Evolutionary conservation across 1,140 invertebrate species (phyloP), one percentile per base, ranked within the genome.

Genomic region (Plectrocnemia conspersa): DNA sequence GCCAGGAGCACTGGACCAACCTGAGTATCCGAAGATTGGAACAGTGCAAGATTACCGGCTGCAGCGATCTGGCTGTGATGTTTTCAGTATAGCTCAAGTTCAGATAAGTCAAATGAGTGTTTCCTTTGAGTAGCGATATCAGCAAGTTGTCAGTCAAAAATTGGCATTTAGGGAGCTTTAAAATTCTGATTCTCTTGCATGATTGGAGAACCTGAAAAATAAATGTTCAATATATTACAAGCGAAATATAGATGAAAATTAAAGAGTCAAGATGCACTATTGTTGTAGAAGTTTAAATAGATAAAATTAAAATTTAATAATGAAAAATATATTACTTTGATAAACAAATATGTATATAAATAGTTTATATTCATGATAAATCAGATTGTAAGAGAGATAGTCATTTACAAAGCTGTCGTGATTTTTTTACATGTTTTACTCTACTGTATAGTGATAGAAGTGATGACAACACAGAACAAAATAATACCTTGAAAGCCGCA

Each of bases 41-140:
- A 59, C 77, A 79, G 53, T 77, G 70, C 3, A 80, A 64, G 25
- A 81, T 79, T 9, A 79, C 71, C 2, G 78, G 77, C 33, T 81
- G 78, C 22, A 81, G 64, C 24, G 75, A 77, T 33, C 73, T 71
- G 1, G 77, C 73, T 24, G 78, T 75, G 7, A 81, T 65, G 59
- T 72, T 78, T 54, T 70, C 63, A 48, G 78, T 80, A 18, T 76
- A 71, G 54, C 77, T 80, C 3, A 80, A 63, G 61, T 79, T 80
- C 38, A 81, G 68, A 44, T 66, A 66, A 3, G 64, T 63, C 2
- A 81, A 54, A n/a, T 68, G 64, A 21, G 65, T 67, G 49, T 79
- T 80, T 13, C 68, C 68, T 1, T 68, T 60, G 23, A 80, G 62
- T 48, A 80, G 62, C 0, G 76, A 75, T 16, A 79, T 66, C 32